These are phyloP conservation scores for Planococcus citri DNA, from an alignment of 1,140 invertebrate species.

Conservation along the genomic window DNA sequence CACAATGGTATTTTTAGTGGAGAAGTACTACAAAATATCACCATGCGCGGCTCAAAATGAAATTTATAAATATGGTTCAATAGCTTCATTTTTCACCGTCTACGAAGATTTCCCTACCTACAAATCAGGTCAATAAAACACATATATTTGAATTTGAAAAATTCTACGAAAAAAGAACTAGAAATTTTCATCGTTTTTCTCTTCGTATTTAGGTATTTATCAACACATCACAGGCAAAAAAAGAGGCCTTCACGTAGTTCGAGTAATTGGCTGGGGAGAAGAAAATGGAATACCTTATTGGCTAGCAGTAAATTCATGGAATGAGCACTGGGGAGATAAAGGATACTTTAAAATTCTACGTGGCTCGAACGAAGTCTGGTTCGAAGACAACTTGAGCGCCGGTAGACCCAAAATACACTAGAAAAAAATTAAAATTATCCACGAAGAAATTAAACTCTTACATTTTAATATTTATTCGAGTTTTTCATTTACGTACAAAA, in stretches of 20 bases:
- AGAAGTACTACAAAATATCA: neutral
- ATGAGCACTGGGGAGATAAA: slow-evolving; percentile 71
- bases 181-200: too few relatives aligned
- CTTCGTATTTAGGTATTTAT: too few relatives aligned
- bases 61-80: slow-evolving; percentile 72
- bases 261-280: slow-evolving; percentile 23
- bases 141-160: neutral
- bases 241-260: too few relatives aligned
- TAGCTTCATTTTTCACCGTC: slow-evolving; percentile 77
- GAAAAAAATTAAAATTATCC: too few relatives aligned
- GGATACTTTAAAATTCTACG: slow-evolving; percentile 81
- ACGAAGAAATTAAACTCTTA: neutral
- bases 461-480: slow-evolving; percentile 4
- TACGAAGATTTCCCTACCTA: slow-evolving; percentile 76
- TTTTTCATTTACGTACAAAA: neutral
- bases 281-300: slow-evolving; percentile 47
- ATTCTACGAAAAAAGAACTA: neutral
- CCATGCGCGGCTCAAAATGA: slow-evolving; percentile 33
- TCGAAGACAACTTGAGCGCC: slow-evolving; percentile 59
- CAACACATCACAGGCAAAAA: too few relatives aligned
- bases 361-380: slow-evolving; percentile 53
- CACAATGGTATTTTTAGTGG: too few relatives aligned
- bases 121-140: slow-evolving; percentile 26
- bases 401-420: slow-evolving; percentile 62
- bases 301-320: slow-evolving; percentile 88